phyloP scores from a whole-genome alignment of 1,140 invertebrate genomes.

The Zaprionus lachaisei region DNA sequence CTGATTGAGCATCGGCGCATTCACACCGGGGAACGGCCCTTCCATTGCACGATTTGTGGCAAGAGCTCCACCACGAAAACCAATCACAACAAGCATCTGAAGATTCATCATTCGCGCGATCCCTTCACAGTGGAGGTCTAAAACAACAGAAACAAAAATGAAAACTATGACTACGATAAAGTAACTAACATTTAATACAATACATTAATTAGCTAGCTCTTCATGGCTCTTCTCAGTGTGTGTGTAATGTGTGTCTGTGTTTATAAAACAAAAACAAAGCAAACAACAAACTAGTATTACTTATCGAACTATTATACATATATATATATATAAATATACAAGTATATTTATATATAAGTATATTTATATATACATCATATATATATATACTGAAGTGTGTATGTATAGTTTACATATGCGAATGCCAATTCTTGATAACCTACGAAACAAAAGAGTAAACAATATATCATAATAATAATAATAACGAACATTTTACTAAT shows the following conservation, averaged over 20 bases:
- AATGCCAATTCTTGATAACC: slow-evolving; percentile 71
- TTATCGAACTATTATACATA: slow-evolving; percentile 62
- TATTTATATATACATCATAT: slow-evolving; percentile 16
- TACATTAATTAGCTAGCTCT: slow-evolving; percentile 77
- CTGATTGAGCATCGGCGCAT: slow-evolving; percentile 93
- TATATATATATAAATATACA: slow-evolving; percentile 27
- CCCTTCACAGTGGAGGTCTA: slow-evolving; percentile 93
- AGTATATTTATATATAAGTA: slow-evolving; percentile 13
- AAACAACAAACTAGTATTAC: slow-evolving; percentile 78
- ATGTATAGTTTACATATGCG: slow-evolving; percentile 64
- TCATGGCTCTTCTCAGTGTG: slow-evolving; percentile 78
- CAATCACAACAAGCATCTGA: slow-evolving; percentile 94
- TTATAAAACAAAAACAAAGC: slow-evolving; percentile 51
- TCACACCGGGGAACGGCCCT: slow-evolving; percentile 92
- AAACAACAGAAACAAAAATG: slow-evolving; percentile 41
- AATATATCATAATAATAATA: slow-evolving; percentile 62
- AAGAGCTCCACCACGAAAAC: slow-evolving; percentile 94
- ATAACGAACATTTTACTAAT: slow-evolving; percentile 71
- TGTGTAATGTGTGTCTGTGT: slow-evolving; percentile 72
- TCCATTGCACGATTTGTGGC: slow-evolving; percentile 93
- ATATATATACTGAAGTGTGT: slow-evolving; percentile 25
- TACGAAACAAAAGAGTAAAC: slow-evolving; percentile 38
- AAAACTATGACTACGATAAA: slow-evolving; percentile 9
- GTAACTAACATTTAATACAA: slow-evolving; percentile 61
- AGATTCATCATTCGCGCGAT: slow-evolving; percentile 94